A percentile compares a stretch with the other conserved stretches of the same genome.
These are phyloP conservation scores for Aeoliscus strigatus DNA, from an alignment of 2,797 vertebrate species.

Conservation along the genomic window DNA sequence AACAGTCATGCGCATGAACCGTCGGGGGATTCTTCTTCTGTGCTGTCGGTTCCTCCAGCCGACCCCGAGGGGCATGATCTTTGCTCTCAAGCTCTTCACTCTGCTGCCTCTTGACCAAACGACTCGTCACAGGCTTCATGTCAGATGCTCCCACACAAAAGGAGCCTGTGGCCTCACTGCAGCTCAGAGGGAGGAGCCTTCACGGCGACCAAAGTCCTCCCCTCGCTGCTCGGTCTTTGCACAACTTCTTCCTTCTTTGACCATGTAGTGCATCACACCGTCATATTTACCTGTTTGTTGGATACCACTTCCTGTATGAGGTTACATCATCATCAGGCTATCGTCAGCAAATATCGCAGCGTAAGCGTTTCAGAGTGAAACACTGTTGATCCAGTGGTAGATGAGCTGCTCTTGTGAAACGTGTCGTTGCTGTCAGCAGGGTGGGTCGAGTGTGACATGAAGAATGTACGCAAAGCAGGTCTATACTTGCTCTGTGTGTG, in stretches of 20 bases:
- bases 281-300: too few species aligned
- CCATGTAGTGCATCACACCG: too few species aligned
- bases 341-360: background rate
- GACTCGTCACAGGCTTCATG: conserved; percentile 7
- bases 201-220: conserved; percentile 41
- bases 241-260: too few species aligned
- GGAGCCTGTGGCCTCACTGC: conserved; percentile 17
- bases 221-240: conserved; percentile 8
- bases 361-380: background rate
- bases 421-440: conserved; percentile 18
- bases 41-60: conserved; percentile 16
- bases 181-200: conserved; percentile 55
- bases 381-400: background rate
- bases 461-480: conserved; percentile 31
- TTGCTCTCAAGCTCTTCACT: conserved; percentile 7
- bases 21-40: too few species aligned
- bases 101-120: conserved; percentile 7
- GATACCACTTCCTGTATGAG: too few species aligned
- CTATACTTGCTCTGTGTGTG: conserved; percentile 24
- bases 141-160: conserved; percentile 23
- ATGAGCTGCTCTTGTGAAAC: conserved; percentile 14
- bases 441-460: conserved; percentile 15
- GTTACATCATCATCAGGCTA: too few species aligned
- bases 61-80: conserved; percentile 3
- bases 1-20: conserved; percentile 28